Base-by-base conservation (phyloP, 2,888 invertebrate species). In the Euzophera pinguis region DNA sequence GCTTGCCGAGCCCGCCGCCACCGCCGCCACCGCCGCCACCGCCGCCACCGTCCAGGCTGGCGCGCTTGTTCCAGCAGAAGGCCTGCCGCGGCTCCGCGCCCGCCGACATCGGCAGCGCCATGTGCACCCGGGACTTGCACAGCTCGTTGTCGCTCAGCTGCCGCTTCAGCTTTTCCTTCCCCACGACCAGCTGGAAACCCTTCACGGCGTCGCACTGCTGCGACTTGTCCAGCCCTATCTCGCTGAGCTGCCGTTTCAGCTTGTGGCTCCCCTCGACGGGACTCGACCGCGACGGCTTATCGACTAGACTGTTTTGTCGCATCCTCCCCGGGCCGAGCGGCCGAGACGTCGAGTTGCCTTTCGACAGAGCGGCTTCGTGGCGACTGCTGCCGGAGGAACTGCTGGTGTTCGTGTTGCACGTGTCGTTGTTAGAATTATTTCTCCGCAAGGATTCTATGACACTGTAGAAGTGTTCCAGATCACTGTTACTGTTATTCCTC, bases 41-140 rank as follows among this genome's bases (percentile, higher is more conserved):
- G 75, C 75, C 59, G n/a, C 75, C 83, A 69, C 81, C 72, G 72
- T 78, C 82, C 47, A 73, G 72, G 53, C 78, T 75, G 57, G 80
- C 80, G 52, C 83, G 80, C 61, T 78, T 71, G 71, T 62, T 73
- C 81, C 85, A 86, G 57, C 83, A 78, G 70, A 82, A 84, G 3
- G 80, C 66, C 57, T 73, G 80, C 8, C 81, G 71, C 48, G 84
- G 81, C 70, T 89, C 89, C 50, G 90, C 86, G 37, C 89, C 90
- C 52, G 90, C 90, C n/a, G 90, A 89, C 83, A 86, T 82, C 56
- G 90, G 90, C 87, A 89, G 79, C 56, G 84, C 84, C 53, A 85
- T 64, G 57, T 75, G 85, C 60, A 79, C 77, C 7, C 84, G 75
- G 42, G 83, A 76, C 53, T 75, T 62, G 50, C 82, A 75, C 68